These are phyloP conservation scores for Acomys russatus DNA, from an alignment of 2,797 vertebrate species.

Conservation along the genomic window DNA sequence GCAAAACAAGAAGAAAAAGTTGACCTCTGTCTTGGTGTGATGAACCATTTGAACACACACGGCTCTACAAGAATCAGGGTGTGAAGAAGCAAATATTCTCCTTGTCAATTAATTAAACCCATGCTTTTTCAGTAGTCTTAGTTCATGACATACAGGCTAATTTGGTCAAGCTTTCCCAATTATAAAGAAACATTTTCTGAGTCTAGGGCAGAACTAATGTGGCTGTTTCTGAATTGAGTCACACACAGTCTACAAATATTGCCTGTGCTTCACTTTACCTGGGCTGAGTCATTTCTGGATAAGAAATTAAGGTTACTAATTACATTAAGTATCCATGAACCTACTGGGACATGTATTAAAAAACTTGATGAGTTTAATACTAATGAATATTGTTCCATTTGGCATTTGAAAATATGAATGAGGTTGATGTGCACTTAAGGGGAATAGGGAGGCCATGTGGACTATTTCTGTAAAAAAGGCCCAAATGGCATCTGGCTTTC, in stretches of 20 bases:
- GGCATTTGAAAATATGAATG: constrained; percentile 52
- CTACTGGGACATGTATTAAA: constrained; percentile 59
- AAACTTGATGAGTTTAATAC: constrained; percentile 42
- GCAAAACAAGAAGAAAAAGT: constrained; percentile 77
- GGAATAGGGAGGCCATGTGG: background rate
- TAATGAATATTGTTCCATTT: constrained; percentile 57
- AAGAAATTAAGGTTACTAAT: constrained; percentile 60
- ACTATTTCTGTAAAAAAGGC: constrained; percentile 13
- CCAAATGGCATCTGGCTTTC: background rate
- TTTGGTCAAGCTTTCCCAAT: constrained; percentile 78
- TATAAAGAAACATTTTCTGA: constrained; percentile 71
- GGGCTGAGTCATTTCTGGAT: constrained; percentile 43
- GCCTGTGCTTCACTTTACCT: constrained; percentile 18
- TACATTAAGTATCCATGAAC: constrained; percentile 27
- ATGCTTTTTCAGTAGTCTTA: constrained; percentile 68
- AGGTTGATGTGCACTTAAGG: background rate
- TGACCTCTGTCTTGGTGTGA: constrained; percentile 68
- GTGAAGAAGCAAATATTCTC: constrained; percentile 68
- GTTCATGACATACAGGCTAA: constrained; percentile 77
- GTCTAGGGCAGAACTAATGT: constrained; percentile 53
- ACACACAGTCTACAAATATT: constrained; percentile 52
- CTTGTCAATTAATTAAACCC: constrained; percentile 78
- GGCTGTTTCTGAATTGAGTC: constrained; percentile 39
- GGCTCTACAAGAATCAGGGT: constrained; percentile 55
- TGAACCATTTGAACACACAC: constrained; percentile 70